Conservation (phyloP, 1,140 invertebrate species). For the Luehdorfia chinensis region DNA sequence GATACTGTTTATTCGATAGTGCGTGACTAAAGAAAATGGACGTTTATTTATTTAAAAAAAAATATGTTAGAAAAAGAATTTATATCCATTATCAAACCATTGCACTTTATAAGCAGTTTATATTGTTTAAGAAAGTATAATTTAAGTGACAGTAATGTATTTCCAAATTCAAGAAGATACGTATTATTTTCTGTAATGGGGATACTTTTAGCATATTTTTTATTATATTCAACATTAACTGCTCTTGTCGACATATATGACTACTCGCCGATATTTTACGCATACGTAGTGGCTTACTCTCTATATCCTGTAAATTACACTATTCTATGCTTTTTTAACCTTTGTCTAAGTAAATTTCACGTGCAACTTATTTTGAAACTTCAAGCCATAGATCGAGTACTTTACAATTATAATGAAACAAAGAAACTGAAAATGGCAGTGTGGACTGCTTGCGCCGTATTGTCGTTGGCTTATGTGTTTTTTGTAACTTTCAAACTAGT, state of each 20-base stretch:
- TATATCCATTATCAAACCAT: constrained; percentile 15
- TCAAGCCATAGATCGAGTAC: constrained; percentile 11
- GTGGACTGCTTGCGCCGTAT: neutral
- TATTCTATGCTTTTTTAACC: constrained; percentile 12
- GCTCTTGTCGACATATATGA: constrained; percentile 7
- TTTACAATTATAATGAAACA: constrained; percentile 8
- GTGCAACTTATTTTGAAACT: constrained; percentile 19
- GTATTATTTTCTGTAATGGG: neutral
- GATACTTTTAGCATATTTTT: neutral
- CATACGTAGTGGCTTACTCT: constrained; percentile 17
- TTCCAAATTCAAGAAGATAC: neutral
- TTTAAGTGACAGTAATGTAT: constrained; percentile 13
- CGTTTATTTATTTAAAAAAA: no score
- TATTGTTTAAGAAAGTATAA: constrained; percentile 21
- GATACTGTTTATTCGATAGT: no score
- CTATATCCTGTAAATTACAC: constrained; percentile 18
- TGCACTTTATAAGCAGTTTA: constrained; percentile 11
- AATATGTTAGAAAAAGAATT: constrained; percentile 23
- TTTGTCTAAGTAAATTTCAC: constrained; percentile 11
- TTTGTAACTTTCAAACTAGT: constrained; percentile 10
- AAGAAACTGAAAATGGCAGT: constrained; percentile 9
- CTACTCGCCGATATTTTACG: neutral
- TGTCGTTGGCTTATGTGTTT: constrained; percentile 8
- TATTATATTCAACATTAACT: constrained; percentile 8
- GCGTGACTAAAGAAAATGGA: no score